phyloP scores from a whole-genome alignment of 2,888 invertebrate genomes.

The Dugesia japonica region DNA sequence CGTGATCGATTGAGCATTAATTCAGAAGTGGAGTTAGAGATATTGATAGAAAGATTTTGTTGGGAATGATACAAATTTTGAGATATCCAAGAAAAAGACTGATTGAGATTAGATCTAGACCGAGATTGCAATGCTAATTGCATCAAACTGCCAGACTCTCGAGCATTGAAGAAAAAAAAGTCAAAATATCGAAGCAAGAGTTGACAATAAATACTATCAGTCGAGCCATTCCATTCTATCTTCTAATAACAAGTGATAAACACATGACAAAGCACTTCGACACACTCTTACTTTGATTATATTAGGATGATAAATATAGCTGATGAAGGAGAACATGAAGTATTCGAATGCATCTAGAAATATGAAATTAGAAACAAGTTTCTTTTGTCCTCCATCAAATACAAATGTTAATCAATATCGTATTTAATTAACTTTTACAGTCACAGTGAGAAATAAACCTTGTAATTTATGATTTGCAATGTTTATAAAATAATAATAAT shows the following conservation, averaged over 20 bases:
- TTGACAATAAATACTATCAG: constrained; percentile 23
- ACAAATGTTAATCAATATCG: no score
- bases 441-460: no score
- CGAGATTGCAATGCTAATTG: not conserved
- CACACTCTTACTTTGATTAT: constrained; percentile 3
- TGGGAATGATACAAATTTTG: not conserved
- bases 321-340: constrained; percentile 23
- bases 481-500: no score
- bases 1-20: not conserved
- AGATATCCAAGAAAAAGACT: not conserved
- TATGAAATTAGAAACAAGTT: no score
- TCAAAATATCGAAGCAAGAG: constrained; percentile 3
- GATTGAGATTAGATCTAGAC: not conserved
- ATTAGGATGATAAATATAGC: constrained; percentile 23
- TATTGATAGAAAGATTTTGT: not conserved
- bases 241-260: not conserved
- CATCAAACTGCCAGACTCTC: not conserved
- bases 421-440: no score
- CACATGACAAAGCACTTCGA: no score
- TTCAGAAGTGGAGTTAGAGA: not conserved
- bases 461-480: no score
- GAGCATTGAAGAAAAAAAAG: constrained; percentile 9
- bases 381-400: no score
- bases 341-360: constrained; percentile 26
- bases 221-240: constrained; percentile 25